Evolutionary conservation across 2,113 vertebrate genomes (phyloP).

Genomic region (Heterochromis multidens): DNA sequence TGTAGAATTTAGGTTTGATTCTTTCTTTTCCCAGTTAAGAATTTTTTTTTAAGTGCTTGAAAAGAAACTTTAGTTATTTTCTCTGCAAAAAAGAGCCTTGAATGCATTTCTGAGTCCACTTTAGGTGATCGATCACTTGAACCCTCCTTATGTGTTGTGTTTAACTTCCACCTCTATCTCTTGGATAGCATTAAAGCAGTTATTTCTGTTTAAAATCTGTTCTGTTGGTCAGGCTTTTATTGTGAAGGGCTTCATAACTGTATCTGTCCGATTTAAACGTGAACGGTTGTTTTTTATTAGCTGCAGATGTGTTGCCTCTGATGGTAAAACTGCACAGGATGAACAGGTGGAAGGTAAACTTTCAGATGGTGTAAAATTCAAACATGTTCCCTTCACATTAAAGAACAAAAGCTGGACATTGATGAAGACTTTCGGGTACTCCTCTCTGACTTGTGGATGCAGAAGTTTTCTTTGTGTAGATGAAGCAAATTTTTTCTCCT

Average conservation of each 20-base stretch:
- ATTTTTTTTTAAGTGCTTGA: background rate
- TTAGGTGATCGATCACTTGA: too few species aligned
- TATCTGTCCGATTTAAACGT: background rate
- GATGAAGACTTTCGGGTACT: background rate
- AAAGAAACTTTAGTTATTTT: background rate
- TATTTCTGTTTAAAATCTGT: background rate
- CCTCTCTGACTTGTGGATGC: background rate
- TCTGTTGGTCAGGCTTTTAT: background rate
- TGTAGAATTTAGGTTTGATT: background rate
- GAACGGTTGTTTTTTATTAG: background rate
- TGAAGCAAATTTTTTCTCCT: background rate
- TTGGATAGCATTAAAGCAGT: background rate
- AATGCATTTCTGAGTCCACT: background rate
- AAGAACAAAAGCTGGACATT: background rate
- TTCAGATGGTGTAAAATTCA: background rate
- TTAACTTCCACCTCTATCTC: background rate
- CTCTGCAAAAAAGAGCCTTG: too few species aligned
- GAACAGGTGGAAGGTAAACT: background rate
- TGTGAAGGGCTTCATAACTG: background rate
- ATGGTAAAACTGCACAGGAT: background rate
- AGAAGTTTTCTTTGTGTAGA: background rate
- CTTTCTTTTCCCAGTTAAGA: background rate
- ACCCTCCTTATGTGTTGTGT: too few species aligned
- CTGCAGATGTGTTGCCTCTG: background rate
- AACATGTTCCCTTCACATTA: background rate